These are phyloP conservation scores for Trissolcus basalis DNA, from an alignment of 1,140 invertebrate species.

Conservation along the genomic window DNA sequence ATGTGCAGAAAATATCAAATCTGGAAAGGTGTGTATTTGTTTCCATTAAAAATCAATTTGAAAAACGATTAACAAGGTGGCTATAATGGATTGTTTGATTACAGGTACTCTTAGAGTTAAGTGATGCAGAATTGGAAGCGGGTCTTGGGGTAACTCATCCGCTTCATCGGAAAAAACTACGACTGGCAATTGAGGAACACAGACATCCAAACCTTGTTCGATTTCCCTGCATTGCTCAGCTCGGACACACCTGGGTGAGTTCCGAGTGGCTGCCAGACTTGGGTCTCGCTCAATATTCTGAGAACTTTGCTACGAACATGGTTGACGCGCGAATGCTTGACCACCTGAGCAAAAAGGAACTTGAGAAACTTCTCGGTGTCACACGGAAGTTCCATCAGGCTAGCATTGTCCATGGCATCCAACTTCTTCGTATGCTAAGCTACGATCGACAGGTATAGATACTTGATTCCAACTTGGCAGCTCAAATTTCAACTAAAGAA, in stretches of 20 bases:
- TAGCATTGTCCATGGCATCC: slow-evolving; percentile 94
- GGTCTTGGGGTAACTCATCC: slow-evolving; percentile 91
- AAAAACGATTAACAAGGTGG: background rate
- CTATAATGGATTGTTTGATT: background rate
- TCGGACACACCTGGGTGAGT: slow-evolving; percentile 94
- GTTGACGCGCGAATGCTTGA: slow-evolving; percentile 95
- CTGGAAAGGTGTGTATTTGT: slow-evolving; percentile 84
- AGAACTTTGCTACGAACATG: slow-evolving; percentile 91
- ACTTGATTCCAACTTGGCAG: background rate
- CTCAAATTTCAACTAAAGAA: too few species aligned
- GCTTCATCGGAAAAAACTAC: slow-evolving; percentile 93
- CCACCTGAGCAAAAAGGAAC: slow-evolving; percentile 93
- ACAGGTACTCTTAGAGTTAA: slow-evolving; percentile 91
- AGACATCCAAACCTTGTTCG: slow-evolving; percentile 88
- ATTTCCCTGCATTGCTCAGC: slow-evolving; percentile 89
- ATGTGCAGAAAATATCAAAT: slow-evolving; percentile 95
- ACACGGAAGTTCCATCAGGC: slow-evolving; percentile 95
- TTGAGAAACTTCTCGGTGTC: slow-evolving; percentile 93
- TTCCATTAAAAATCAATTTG: background rate
- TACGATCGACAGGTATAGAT: slow-evolving; percentile 89
- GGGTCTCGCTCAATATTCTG: slow-evolving; percentile 90
- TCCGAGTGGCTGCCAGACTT: slow-evolving; percentile 94
- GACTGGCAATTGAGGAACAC: slow-evolving; percentile 95
- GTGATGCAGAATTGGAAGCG: slow-evolving; percentile 90
- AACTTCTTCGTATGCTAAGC: slow-evolving; percentile 91